A percentile compares a stretch with the other conserved stretches of the same genome.
These are phyloP conservation scores for Pandemis heparana DNA, from an alignment of 2,888 invertebrate species.

Conservation along the genomic window DNA sequence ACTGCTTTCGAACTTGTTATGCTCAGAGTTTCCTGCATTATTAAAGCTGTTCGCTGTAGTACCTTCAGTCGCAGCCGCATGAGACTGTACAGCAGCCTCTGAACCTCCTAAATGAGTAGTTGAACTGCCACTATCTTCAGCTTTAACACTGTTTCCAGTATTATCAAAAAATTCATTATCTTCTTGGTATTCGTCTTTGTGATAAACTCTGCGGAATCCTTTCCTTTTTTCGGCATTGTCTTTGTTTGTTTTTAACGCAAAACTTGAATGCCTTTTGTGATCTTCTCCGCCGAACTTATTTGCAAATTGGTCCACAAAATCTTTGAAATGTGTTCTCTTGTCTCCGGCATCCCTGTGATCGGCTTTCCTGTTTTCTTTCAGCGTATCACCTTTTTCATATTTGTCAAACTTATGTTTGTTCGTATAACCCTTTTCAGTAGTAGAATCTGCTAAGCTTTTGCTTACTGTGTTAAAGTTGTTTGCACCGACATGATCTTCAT, in stretches of 20 bases:
- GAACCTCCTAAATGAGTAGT: constrained; percentile 62
- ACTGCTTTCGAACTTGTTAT: constrained; percentile 53
- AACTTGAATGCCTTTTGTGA: constrained; percentile 61
- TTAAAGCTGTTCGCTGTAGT: constrained; percentile 54
- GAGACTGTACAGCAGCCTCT: constrained; percentile 60
- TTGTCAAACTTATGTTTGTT: constrained; percentile 56
- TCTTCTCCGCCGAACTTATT: constrained; percentile 71
- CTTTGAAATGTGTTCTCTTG: constrained; percentile 62
- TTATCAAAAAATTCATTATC: constrained; percentile 77
- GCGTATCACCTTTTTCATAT: constrained; percentile 52
- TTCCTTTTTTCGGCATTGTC: constrained; percentile 72
- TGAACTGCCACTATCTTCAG: constrained; percentile 61
- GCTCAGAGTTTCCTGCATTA: constrained; percentile 53
- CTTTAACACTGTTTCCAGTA: constrained; percentile 59
- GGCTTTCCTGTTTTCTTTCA: constrained; percentile 53
- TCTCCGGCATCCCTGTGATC: constrained; percentile 53
- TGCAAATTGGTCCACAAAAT: constrained; percentile 68
- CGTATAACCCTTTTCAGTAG: constrained; percentile 51
- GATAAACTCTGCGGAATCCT: constrained; percentile 74
- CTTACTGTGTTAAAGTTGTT: constrained; percentile 29
- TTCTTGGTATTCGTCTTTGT: constrained; percentile 77
- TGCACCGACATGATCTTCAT: not conserved
- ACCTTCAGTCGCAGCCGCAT: constrained; percentile 57
- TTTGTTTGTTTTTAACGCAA: constrained; percentile 57
- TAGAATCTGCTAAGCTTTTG: constrained; percentile 45